A percentile compares a stretch with the other conserved stretches of the same genome.
Conservation (phyloP, 2,888 invertebrate species). For the Pyrrhia umbra region DNA sequence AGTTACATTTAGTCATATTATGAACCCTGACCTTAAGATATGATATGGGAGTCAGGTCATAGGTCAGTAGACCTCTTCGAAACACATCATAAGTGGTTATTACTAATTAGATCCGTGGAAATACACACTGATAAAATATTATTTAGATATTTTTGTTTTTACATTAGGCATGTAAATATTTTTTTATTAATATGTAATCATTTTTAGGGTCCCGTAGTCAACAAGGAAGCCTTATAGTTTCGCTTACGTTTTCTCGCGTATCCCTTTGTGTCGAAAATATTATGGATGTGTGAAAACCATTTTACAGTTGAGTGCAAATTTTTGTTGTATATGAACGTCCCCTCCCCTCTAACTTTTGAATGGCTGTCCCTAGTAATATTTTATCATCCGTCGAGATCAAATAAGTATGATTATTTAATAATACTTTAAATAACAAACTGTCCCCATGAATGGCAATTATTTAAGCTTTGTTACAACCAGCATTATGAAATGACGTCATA, state of each 20-base stretch:
- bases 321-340: no score
- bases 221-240: no score
- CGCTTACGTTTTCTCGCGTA: no score
- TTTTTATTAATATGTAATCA: no score
- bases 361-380: no score
- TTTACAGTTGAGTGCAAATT: no score
- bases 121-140: not conserved
- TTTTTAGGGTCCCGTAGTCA: no score
- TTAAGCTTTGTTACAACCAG: slow-evolving; percentile 4
- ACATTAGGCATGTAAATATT: no score
- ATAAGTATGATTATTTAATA: slow-evolving; percentile 13
- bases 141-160: no score
- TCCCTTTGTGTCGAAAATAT: no score
- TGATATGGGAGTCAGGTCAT: slow-evolving; percentile 37
- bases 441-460: slow-evolving; percentile 10
- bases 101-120: slow-evolving; percentile 23
- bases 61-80: slow-evolving; percentile 23
- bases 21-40: slow-evolving; percentile 42
- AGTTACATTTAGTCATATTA: slow-evolving; percentile 35
- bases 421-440: not conserved
- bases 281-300: no score
- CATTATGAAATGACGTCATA: slow-evolving; percentile 23
- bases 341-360: no score
- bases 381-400: slow-evolving; percentile 15
- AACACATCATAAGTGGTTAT: not conserved